These are phyloP conservation scores for Drosophila neonasuta DNA, from an alignment of 2,888 invertebrate species.

Conservation along the genomic window DNA sequence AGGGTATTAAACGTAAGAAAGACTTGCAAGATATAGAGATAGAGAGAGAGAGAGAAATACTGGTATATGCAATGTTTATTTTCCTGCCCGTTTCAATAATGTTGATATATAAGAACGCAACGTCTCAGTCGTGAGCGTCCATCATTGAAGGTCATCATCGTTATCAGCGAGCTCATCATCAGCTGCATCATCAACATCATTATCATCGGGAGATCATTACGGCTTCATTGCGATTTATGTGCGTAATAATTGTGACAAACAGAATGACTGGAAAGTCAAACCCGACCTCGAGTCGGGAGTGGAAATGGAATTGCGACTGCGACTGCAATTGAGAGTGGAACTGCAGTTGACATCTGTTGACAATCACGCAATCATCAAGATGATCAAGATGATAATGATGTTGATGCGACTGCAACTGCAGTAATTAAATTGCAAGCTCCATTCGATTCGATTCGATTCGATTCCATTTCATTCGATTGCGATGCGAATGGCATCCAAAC, in stretches of 20 bases:
- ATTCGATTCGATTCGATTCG: conserved; percentile 2
- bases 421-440: conserved; percentile 59
- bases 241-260: conserved; percentile 79
- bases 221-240: conserved; percentile 74
- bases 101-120: conserved; percentile 35
- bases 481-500: background rate
- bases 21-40: background rate
- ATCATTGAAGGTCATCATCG: conserved; percentile 40
- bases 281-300: background rate
- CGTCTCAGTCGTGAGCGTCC: conserved; percentile 30
- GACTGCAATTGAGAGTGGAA: background rate
- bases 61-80: conserved; percentile 12
- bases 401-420: conserved; percentile 16
- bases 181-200: conserved; percentile 6
- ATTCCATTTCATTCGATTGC: too few species aligned
- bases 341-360: conserved; percentile 31
- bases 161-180: conserved; percentile 1
- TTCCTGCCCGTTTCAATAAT: conserved; percentile 1
- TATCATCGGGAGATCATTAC: conserved; percentile 31
- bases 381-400: background rate
- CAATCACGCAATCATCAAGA: conserved; percentile 20
- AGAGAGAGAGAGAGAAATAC: conserved; percentile 1
- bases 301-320: background rate
- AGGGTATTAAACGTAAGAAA: too few species aligned
- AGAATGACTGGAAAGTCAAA: conserved; percentile 23